These are phyloP conservation scores for Hemithea aestivaria DNA, from an alignment of 2,888 invertebrate species.

Conservation along the genomic window DNA sequence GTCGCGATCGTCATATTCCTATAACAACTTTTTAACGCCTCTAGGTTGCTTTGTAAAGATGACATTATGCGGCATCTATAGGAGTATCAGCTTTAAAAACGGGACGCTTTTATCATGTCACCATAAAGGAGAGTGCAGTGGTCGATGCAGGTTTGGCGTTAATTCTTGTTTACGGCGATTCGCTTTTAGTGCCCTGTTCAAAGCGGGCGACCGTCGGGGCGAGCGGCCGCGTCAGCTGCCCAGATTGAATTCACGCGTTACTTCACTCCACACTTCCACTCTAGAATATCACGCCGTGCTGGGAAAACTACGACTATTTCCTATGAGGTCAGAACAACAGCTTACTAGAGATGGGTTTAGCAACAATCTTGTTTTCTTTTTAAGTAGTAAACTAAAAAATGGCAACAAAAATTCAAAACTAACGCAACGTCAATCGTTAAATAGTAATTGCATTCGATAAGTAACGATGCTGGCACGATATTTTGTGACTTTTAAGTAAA, in stretches of 20 bases:
- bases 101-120: slow-evolving; percentile 63
- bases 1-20: too few relatives aligned
- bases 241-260: slow-evolving; percentile 43
- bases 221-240: slow-evolving; percentile 39
- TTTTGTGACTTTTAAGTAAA: too few relatives aligned
- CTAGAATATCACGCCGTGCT: slow-evolving; percentile 10
- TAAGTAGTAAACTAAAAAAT: too few relatives aligned
- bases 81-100: slow-evolving; percentile 47
- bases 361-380: too few relatives aligned
- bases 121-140: slow-evolving; percentile 71
- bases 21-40: slow-evolving; percentile 17
- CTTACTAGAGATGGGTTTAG: too few relatives aligned
- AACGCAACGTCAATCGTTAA: too few relatives aligned
- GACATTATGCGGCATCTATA: slow-evolving; percentile 10
- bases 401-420: too few relatives aligned
- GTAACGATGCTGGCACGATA: too few relatives aligned
- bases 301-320: slow-evolving; percentile 15
- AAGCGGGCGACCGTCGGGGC: slow-evolving; percentile 34
- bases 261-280: slow-evolving; percentile 17
- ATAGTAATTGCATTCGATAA: too few relatives aligned
- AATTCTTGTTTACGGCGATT: slow-evolving; percentile 75
- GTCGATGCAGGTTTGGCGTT: slow-evolving; percentile 70
- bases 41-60: too few relatives aligned
- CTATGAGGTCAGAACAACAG: too few relatives aligned
- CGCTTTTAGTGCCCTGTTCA: slow-evolving; percentile 69